These are phyloP conservation scores for Lanistes nyassanus DNA, from an alignment of 1,140 invertebrate genomes.

Conservation along the genomic window DNA sequence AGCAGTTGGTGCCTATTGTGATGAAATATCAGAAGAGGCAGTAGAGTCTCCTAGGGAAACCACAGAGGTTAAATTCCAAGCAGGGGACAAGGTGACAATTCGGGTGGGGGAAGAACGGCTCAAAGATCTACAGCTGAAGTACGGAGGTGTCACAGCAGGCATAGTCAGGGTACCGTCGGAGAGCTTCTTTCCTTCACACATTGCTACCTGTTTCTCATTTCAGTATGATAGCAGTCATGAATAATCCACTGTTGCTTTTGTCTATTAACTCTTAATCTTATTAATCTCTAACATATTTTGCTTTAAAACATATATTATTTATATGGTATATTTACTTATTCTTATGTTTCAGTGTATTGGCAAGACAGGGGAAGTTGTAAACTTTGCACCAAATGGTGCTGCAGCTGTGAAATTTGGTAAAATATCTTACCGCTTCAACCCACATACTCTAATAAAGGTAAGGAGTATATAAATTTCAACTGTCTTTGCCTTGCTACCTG, in stretches of 20 bases:
- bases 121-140: constrained; percentile 10
- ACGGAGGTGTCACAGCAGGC: constrained; percentile 16
- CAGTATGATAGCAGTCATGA: neutral
- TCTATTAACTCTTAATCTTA: neutral
- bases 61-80: neutral
- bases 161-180: constrained; percentile 8
- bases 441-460: constrained; percentile 8
- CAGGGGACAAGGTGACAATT: constrained; percentile 19
- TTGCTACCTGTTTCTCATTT: neutral
- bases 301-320: neutral
- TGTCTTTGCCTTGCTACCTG: no score
- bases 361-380: constrained; percentile 13
- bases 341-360: constrained; percentile 11
- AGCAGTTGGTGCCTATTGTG: no score
- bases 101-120: constrained; percentile 14
- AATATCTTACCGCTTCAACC: constrained; percentile 13
- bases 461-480: no score
- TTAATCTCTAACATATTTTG: neutral
- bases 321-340: no score
- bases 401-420: constrained; percentile 11
- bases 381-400: constrained; percentile 6
- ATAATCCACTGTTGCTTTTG: neutral
- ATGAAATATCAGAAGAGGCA: no score
- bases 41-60: neutral
- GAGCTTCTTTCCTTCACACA: neutral